Conservation (phyloP, 2,797 vertebrate genomes). For the Acrossocheilus fasciatus region DNA sequence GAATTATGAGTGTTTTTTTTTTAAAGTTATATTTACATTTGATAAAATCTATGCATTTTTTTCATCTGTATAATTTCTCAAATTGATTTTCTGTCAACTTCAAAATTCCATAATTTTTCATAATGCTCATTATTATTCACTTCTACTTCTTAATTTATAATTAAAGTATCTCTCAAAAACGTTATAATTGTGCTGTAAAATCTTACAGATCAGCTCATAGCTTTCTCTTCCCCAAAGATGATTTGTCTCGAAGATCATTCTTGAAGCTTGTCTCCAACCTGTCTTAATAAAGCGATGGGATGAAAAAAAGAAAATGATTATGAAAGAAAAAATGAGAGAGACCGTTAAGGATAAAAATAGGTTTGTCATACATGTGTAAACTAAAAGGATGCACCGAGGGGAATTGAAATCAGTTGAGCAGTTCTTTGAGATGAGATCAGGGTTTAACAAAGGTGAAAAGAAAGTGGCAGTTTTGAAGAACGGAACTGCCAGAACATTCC, state of each 20-base stretch:
- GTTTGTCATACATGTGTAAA: background rate
- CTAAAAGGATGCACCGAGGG: background rate
- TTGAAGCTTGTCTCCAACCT: background rate
- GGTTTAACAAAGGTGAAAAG: slow-evolving; percentile 8
- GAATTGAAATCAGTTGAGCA: background rate
- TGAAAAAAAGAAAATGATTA: background rate
- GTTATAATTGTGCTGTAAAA: background rate
- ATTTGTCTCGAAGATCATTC: background rate
- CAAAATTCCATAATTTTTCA: background rate
- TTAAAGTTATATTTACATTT: background rate
- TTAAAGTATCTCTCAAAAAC: background rate
- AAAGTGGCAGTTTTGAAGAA: slow-evolving; percentile 25
- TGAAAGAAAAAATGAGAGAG: background rate
- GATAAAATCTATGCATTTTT: background rate
- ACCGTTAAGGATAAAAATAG: background rate
- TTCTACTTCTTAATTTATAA: background rate
- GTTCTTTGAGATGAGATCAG: background rate
- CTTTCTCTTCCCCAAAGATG: background rate
- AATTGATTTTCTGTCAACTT: background rate
- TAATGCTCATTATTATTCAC: background rate
- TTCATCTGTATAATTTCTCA: background rate
- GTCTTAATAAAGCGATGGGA: background rate
- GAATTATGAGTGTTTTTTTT: background rate
- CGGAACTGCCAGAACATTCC: background rate
- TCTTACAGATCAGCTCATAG: background rate